phyloP scores from a whole-genome alignment of 2,113 vertebrate genomes.

The Calonectris borealis region DNA sequence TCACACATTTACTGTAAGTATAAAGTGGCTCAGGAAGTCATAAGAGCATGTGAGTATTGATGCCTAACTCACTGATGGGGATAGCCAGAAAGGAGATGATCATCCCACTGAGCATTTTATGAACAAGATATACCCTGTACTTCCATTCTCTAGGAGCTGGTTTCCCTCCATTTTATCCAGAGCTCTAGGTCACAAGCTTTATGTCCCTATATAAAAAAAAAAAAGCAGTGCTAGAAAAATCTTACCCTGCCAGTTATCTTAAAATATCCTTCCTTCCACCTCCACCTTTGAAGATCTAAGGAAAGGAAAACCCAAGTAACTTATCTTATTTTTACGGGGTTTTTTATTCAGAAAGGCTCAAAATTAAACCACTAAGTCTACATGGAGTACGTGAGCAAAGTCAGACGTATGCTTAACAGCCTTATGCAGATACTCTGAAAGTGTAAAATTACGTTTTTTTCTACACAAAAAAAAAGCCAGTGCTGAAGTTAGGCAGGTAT shows the following conservation, averaged over 20 bases:
- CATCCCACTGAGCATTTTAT: background rate
- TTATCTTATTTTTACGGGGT: background rate
- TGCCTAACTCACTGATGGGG: background rate
- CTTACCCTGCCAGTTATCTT: background rate
- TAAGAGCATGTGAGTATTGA: background rate
- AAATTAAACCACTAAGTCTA: background rate
- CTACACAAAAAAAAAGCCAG: background rate
- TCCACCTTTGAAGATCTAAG: background rate
- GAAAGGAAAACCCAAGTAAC: background rate
- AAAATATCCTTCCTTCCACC: background rate
- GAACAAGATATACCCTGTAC: background rate
- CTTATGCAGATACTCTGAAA: background rate
- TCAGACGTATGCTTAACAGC: background rate
- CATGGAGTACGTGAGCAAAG: rapidly evolving
- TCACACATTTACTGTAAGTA: background rate
- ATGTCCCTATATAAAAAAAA: background rate
- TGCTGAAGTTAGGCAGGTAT: background rate
- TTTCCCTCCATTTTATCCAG: background rate
- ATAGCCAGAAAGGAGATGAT: background rate
- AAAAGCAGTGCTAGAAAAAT: background rate
- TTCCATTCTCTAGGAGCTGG: background rate
- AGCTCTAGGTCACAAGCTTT: background rate
- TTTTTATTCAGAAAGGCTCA: background rate
- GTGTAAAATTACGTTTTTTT: background rate
- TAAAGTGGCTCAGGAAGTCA: background rate